Evolutionary conservation across 2,113 vertebrate genomes (phyloP), one percentile per base, ranked within the genome.

Genomic region (Pteruthius melanotis): DNA sequence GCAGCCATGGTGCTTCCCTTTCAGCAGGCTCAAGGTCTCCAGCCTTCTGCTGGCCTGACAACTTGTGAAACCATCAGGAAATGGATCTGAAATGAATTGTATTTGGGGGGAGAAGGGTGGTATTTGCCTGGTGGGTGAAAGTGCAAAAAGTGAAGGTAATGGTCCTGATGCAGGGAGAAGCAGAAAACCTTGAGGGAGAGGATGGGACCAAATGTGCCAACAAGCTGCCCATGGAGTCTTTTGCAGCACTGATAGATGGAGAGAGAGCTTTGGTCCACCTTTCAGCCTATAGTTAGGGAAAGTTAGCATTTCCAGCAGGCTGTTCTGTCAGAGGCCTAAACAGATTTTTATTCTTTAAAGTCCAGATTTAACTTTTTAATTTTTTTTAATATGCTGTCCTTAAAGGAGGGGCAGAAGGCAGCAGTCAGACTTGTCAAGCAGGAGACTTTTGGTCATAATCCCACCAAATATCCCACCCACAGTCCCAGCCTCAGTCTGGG

Each of bases 161-260:
- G 27, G 56, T 53, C 30, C 40, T 65, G 30, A 15, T 87, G 14
- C 56, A 47, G 19, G 26, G 30, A 60, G 17, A 42, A 45, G 8
- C 10, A 20, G 24, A 56, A 61, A 87, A 37, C 17, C 20, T 45
- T 40, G 42, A 71, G 20, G 37, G 6, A 7, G 53, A 83, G 47
- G 30, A 61, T 0, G 0, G 68, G 28, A 70, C 28, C 35, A 56
- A 10, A 56, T 8, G 2, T 19, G 33, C 45, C 0, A 1, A 27
- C 33, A 61, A 30, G 45, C 37, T 80, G 26, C 57, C 13, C 14
- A 27, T 31, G 30, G 42, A 65, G 56, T n/a, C 57, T 66, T 66
- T 50, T 56, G 35, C 57, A 71, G 31, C 40, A 7, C 3, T 24
- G 42, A 17, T 24, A 14, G 37, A 16, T 56, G 31, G 53, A 45